Base-by-base conservation (phyloP, 2,797 vertebrate genomes). In the Sciaenops ocellatus region DNA sequence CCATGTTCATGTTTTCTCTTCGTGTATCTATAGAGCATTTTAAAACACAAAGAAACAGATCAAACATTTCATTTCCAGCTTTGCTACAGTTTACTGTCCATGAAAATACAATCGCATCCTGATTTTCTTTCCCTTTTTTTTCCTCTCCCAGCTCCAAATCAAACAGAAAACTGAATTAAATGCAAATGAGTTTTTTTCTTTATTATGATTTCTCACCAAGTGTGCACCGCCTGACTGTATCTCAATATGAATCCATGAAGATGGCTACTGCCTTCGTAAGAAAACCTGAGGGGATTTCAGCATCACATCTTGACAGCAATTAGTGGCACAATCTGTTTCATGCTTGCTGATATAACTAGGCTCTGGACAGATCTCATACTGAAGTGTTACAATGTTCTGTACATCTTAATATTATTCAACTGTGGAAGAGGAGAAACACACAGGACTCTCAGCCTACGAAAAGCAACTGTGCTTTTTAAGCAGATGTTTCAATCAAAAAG, bases 271-370 rank as follows among this genome's bases (percentile, higher is more conserved):
- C 89, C 87, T 92, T 82, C 11, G 48, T 76, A 79, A 3, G 34
- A 38, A 92, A 92, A 90, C 90, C 92, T 92, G 88, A 83, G 85
- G 92, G 93, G 89, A 93, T 93, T 94, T 93, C 87, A 86, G 89
- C 90, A 91, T 93, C 92, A 93, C 88, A 90, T 93, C 91, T 90
- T 94, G 94, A 94, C 93, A 93, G 92, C 93, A 94, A 94, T 94
- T 93, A 94, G 93, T 91, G 92, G 92, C 92, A 93, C 93, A 94
- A 93, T 94, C 94, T 94, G 94, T 93, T 94, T 92, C 89, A 85
- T 87, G 89, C 92, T 91, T 76, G 90, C 91, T 84, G 81, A 89
- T 93, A 85, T 94, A 94, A 92, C 93, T 89, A 92, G 87, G 78
- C 90, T 91, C 84, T 89, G 89, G 92, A 91, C 91, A 90, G 91